phyloP scores from a whole-genome alignment of 2,888 invertebrate genomes.

The Hydroisotoma schaefferi region DNA sequence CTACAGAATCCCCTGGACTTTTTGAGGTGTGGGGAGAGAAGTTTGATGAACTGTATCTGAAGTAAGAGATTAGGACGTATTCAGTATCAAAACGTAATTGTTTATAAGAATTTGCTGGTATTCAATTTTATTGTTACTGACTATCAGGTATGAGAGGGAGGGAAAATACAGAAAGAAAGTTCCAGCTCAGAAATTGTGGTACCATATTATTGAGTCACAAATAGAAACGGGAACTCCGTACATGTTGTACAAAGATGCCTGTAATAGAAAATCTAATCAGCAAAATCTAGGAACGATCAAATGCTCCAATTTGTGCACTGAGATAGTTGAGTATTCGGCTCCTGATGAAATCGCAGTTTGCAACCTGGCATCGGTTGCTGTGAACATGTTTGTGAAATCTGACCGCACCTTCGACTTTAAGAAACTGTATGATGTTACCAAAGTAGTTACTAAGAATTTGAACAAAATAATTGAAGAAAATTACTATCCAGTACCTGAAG shows the following conservation, averaged over 20 bases:
- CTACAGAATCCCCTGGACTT: constrained; percentile 85
- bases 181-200: constrained; percentile 86
- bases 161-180: constrained; percentile 62
- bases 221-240: constrained; percentile 98
- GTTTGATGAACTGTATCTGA: constrained; percentile 81
- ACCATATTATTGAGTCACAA: constrained; percentile 88
- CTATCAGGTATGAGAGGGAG: constrained; percentile 82
- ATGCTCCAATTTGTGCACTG: constrained; percentile 96
- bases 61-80: constrained; percentile 53
- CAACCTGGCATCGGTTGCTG: constrained; percentile 93
- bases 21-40: constrained; percentile 91
- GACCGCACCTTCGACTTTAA: constrained; percentile 80
- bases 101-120: not conserved
- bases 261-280: constrained; percentile 96
- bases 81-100: not conserved
- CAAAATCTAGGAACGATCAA: constrained; percentile 97
- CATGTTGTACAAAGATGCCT: constrained; percentile 94
- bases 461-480: constrained; percentile 97
- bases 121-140: constrained; percentile 19
- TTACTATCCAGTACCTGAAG: constrained; percentile 90
- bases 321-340: constrained; percentile 92
- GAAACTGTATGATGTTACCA: constrained; percentile 80
- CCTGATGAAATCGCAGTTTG: constrained; percentile 93
- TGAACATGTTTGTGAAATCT: constrained; percentile 85
- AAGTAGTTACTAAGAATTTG: constrained; percentile 82